phyloP scores from a whole-genome alignment of 2,113 vertebrate genomes.

The Hippocampus barbouri region DNA sequence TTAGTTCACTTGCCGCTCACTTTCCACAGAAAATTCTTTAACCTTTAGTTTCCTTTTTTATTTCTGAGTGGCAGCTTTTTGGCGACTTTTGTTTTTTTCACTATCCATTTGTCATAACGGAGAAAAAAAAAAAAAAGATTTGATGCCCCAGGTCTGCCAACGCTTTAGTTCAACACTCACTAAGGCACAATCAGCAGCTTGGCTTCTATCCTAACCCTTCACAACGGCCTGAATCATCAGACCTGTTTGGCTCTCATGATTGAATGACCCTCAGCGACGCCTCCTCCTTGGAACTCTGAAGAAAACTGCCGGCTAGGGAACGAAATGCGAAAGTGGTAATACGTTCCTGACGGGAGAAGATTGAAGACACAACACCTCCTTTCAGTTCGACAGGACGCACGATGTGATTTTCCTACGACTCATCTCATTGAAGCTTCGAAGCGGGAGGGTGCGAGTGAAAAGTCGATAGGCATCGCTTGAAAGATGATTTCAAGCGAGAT shows the following conservation, averaged over 20 bases:
- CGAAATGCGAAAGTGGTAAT: slow-evolving; percentile 29
- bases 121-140: slow-evolving; percentile 7
- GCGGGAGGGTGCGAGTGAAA: slow-evolving; percentile 39
- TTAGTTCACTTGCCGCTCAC: not conserved
- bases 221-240: slow-evolving; percentile 12
- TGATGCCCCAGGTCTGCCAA: slow-evolving; percentile 19
- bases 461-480: slow-evolving; percentile 15
- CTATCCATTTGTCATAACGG: slow-evolving; percentile 18
- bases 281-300: slow-evolving; percentile 19
- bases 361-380: slow-evolving; percentile 46
- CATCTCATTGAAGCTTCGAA: slow-evolving; percentile 32
- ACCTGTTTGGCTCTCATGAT: slow-evolving; percentile 25
- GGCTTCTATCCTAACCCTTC: slow-evolving; percentile 7
- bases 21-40: not conserved
- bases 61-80: no score
- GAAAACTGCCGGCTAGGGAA: slow-evolving; percentile 18
- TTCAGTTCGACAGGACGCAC: slow-evolving; percentile 36
- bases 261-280: slow-evolving; percentile 33
- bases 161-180: slow-evolving; percentile 29
- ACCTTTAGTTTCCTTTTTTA: no score
- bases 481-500: slow-evolving; percentile 7
- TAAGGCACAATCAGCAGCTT: slow-evolving; percentile 27
- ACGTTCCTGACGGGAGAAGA: slow-evolving; percentile 46
- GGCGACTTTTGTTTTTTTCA: not conserved
- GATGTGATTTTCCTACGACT: slow-evolving; percentile 53